These are phyloP conservation scores for Hippocampus comes DNA, from an alignment of 2,113 vertebrate species.

Conservation along the genomic window DNA sequence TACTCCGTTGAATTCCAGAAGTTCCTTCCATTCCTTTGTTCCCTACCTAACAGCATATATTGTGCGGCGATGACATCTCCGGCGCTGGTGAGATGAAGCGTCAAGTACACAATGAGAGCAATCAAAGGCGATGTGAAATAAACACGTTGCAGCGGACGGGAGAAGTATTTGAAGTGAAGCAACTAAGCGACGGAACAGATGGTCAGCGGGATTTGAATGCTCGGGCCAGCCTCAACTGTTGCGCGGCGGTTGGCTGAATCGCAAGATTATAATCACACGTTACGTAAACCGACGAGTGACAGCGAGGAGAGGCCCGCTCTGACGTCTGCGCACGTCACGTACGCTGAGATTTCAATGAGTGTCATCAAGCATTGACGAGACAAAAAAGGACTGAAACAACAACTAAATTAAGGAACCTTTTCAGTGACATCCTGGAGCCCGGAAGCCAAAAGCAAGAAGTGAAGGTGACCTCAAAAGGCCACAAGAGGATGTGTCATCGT, in stretches of 20 bases:
- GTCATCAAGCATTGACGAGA: not conserved
- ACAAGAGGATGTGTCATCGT: slow-evolving; percentile 50
- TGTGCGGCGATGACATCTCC: not conserved
- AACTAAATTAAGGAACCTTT: not conserved
- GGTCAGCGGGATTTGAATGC: slow-evolving; percentile 64
- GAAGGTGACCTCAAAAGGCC: slow-evolving; percentile 6
- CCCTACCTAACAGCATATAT: no score
- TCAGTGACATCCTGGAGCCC: not conserved
- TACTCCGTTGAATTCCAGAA: no score
- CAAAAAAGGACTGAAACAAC: not conserved
- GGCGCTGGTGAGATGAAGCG: not conserved
- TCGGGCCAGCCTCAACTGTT: slow-evolving; percentile 62
- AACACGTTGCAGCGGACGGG: slow-evolving; percentile 5
- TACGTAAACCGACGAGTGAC: slow-evolving; percentile 66
- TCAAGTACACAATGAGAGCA: not conserved
- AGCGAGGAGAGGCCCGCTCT: slow-evolving; percentile 12
- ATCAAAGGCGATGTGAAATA: not conserved
- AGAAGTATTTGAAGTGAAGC: slow-evolving; percentile 53
- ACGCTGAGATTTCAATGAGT: not conserved
- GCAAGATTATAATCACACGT: slow-evolving; percentile 68
- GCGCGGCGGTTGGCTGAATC: slow-evolving; percentile 55
- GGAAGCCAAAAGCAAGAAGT: not conserved
- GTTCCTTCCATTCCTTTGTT: no score
- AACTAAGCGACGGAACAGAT: slow-evolving; percentile 77
- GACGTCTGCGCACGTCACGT: not conserved